phyloP scores from a whole-genome alignment of 2,113 vertebrate genomes.

The Speoplatyrhinus poulsoni region DNA sequence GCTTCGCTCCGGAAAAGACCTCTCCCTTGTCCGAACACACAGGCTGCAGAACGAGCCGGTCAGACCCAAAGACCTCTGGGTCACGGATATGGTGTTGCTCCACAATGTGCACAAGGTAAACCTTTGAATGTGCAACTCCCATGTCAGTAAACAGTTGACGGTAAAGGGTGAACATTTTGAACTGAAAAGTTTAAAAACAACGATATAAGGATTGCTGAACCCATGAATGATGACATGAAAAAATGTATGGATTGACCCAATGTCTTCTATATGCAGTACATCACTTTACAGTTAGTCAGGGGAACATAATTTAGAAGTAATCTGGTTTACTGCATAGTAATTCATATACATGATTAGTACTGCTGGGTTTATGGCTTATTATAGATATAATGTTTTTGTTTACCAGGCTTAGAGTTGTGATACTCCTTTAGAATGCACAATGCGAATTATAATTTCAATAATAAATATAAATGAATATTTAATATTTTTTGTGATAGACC shows the following conservation, averaged over 20 bases:
- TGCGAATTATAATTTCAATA: neutral
- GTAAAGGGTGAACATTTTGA: no score
- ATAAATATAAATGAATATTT: constrained; percentile 17
- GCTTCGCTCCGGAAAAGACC: constrained; percentile 75
- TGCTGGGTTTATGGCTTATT: no score
- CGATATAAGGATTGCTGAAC: no score
- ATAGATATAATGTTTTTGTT: neutral
- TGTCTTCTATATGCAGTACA: no score
- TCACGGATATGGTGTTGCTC: constrained; percentile 79
- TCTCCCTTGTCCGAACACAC: constrained; percentile 73
- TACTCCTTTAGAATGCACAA: neutral
- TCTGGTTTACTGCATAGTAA: no score
- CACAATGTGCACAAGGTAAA: constrained; percentile 83
- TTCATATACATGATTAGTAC: no score
- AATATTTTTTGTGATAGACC: constrained; percentile 27
- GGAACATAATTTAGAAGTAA: no score
- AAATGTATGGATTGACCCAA: no score
- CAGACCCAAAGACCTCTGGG: constrained; percentile 82
- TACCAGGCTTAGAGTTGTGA: neutral
- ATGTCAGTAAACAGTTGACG: no score
- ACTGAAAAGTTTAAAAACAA: no score
- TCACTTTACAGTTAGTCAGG: no score
- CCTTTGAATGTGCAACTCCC: neutral
- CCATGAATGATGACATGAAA: no score
- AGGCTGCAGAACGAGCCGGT: constrained; percentile 77